Conservation (phyloP, 2,888 invertebrate species). For the Nephrotoma appendiculata region DNA sequence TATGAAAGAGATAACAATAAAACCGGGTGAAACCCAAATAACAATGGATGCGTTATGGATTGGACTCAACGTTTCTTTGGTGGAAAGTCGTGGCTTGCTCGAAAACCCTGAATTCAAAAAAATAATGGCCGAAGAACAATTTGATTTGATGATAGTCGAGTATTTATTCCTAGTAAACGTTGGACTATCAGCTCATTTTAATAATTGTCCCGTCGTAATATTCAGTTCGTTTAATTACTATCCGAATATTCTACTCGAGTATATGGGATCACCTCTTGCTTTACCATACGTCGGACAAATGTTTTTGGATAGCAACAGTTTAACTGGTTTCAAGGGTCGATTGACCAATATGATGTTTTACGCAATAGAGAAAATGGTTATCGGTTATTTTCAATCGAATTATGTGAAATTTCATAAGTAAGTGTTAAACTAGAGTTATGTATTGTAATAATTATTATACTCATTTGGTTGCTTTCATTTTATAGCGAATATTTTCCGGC, state of each 20-base stretch:
- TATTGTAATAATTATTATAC: too few species aligned
- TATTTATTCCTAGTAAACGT: not conserved
- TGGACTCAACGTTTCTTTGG: too few species aligned
- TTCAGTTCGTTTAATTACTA: not conserved
- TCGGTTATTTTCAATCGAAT: too few species aligned
- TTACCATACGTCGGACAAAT: slow-evolving; percentile 30
- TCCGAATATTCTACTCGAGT: slow-evolving; percentile 25
- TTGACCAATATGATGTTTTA: not conserved
- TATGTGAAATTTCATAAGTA: too few species aligned
- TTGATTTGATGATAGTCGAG: slow-evolving; percentile 7
- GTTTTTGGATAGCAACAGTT: slow-evolving; percentile 16
- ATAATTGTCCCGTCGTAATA: not conserved
- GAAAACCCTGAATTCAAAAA: not conserved
- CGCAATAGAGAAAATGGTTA: not conserved
- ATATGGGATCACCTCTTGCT: slow-evolving; percentile 31
- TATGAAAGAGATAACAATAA: too few species aligned
- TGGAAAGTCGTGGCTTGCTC: too few species aligned
- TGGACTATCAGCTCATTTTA: not conserved
- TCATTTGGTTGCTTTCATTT: not conserved
- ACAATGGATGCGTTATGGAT: too few species aligned
- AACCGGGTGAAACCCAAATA: too few species aligned
- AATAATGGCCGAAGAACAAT: slow-evolving; percentile 3
- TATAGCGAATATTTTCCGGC: not conserved
- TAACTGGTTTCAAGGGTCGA: slow-evolving; percentile 1
- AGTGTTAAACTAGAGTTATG: too few species aligned